Percentiles rank a stretch among this genome's conserved stretches.
Conservation (phyloP, 2,888 invertebrate genomes). For the Hemaris fuciformis region DNA sequence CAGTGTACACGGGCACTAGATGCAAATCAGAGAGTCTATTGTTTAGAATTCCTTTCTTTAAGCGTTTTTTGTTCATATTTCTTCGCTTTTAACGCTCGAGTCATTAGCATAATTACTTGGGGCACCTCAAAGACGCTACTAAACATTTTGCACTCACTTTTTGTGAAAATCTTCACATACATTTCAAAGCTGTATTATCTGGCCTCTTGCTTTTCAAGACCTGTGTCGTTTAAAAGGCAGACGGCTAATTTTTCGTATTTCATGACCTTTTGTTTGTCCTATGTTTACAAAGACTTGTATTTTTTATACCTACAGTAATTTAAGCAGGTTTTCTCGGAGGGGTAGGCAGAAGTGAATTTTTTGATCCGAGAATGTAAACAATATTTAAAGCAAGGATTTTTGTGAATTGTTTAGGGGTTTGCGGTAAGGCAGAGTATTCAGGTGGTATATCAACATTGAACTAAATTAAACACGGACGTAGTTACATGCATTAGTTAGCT, state of each 20-base stretch:
- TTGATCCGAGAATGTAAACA: neutral
- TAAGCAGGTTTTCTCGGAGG: too few species aligned
- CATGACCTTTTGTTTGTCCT: neutral
- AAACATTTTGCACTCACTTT: conserved; percentile 22
- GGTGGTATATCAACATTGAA: too few species aligned
- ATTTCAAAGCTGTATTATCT: neutral
- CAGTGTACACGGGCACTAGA: conserved; percentile 2
- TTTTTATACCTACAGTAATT: too few species aligned
- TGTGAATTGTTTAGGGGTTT: too few species aligned
- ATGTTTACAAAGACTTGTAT: too few species aligned
- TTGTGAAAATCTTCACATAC: neutral
- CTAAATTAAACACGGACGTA: too few species aligned
- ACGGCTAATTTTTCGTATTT: neutral
- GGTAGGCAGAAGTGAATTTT: neutral
- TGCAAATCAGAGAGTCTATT: conserved; percentile 24
- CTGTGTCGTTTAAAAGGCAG: neutral
- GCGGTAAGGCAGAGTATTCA: too few species aligned
- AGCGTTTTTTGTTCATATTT: conserved; percentile 20
- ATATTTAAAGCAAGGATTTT: too few species aligned
- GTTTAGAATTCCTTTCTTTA: conserved; percentile 26
- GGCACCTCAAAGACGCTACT: conserved; percentile 33
- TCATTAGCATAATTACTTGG: conserved; percentile 36
- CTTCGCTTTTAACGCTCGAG: conserved; percentile 26
- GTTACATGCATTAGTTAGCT: too few species aligned
- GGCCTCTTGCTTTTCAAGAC: neutral